These are phyloP conservation scores for Dryocosmus kuriphilus DNA, from an alignment of 2,888 invertebrate genomes.

Conservation along the genomic window DNA sequence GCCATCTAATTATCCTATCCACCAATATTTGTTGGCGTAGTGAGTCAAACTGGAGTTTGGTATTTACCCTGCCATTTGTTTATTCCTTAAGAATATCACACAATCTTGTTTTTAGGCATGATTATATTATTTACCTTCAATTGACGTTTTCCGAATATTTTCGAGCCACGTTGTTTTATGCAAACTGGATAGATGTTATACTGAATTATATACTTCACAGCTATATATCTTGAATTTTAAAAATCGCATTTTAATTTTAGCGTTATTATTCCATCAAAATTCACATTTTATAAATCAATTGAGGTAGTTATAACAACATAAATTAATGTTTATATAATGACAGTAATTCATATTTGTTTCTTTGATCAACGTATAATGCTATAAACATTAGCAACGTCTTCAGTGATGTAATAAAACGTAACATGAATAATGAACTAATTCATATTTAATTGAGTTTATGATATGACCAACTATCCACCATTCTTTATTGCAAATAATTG, in stretches of 20 bases:
- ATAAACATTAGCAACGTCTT: no score
- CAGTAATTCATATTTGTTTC: neutral
- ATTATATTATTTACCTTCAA: neutral
- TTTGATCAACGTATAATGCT: no score
- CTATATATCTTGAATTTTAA: neutral
- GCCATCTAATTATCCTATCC: constrained; percentile 39
- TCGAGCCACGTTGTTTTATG: neutral
- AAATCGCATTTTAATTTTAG: neutral
- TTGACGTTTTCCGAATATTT: neutral
- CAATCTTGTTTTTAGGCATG: neutral
- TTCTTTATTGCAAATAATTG: no score
- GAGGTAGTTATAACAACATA: neutral
- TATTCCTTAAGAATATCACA: constrained; percentile 4
- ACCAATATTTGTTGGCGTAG: constrained; percentile 35
- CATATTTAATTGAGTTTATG: no score
- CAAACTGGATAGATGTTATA: no score
- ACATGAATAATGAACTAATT: no score
- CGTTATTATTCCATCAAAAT: no score
- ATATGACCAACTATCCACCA: no score
- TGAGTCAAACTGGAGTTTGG: neutral
- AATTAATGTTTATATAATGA: no score
- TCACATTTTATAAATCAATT: no score
- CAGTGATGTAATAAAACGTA: no score
- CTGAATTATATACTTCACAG: no score
- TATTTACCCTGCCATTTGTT: constrained; percentile 35